Conservation (phyloP, 2,888 invertebrate genomes). For the Synergus itoensis region DNA sequence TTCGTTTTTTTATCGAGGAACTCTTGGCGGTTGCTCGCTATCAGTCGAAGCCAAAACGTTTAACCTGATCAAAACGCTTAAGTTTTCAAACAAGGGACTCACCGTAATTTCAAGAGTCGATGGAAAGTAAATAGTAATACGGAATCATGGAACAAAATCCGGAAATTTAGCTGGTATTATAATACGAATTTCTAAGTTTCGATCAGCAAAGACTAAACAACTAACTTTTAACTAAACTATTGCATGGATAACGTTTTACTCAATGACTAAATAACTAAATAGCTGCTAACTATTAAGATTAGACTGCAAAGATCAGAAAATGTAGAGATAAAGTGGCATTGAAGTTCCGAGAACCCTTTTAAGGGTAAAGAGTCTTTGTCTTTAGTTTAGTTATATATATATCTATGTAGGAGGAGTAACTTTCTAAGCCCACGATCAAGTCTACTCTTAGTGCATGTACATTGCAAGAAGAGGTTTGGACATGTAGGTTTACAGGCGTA, state of each 20-base stretch:
- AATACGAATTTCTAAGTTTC: no score
- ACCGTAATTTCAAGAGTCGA: not conserved
- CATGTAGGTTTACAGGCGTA: not conserved
- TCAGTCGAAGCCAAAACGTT: not conserved
- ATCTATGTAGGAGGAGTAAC: conserved; percentile 17
- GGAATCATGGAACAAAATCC: not conserved
- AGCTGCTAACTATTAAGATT: no score
- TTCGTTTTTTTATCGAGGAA: not conserved
- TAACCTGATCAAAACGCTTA: not conserved
- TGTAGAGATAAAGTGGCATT: conserved; percentile 19
- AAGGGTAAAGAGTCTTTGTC: conserved; percentile 17
- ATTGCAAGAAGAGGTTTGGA: not conserved
- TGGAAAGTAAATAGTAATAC: no score
- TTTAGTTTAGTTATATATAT: not conserved
- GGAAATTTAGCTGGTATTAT: not conserved
- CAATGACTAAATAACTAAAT: no score
- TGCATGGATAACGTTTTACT: no score
- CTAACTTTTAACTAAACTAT: no score
- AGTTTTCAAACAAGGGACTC: not conserved
- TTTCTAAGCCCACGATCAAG: not conserved
- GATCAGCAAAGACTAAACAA: no score
- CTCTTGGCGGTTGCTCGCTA: not conserved
- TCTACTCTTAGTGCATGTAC: not conserved
- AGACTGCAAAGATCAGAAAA: not conserved
- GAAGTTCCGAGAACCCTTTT: not conserved